Conservation (phyloP, 2,888 invertebrate genomes). For the Himalopsyche japonica region DNA sequence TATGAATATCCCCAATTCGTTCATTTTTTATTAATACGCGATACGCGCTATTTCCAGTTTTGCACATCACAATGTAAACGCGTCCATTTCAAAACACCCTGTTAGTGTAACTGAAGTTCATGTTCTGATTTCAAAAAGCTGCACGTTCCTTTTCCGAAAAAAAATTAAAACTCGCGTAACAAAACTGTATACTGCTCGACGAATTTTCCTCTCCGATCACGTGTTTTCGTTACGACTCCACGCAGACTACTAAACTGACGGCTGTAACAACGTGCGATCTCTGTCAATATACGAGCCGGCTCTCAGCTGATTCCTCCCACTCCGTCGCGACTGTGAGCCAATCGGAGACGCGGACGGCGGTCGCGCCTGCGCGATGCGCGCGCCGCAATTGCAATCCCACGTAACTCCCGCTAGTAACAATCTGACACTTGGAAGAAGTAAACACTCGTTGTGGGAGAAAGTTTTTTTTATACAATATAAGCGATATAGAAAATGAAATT, state of each 20-base stretch:
- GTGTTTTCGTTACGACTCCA: constrained; percentile 52
- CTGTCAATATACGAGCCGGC: constrained; percentile 61
- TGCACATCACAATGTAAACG: not conserved
- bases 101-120: not conserved
- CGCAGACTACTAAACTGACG: constrained; percentile 43
- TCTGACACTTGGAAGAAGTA: constrained; percentile 33
- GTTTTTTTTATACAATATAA: not conserved
- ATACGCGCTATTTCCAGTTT: not conserved
- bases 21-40: not conserved
- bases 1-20: not conserved
- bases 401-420: constrained; percentile 27
- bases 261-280: constrained; percentile 62
- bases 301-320: constrained; percentile 63
- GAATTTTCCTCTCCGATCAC: not conserved
- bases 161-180: not conserved
- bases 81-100: not conserved
- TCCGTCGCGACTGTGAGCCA: constrained; percentile 42
- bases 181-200: not conserved
- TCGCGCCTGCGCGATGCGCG: constrained; percentile 45
- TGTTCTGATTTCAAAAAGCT: constrained; percentile 1
- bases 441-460: not conserved
- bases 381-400: constrained; percentile 26
- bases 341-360: constrained; percentile 46
- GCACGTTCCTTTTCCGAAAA: not conserved
- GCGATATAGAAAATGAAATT: not conserved